Base-by-base conservation (phyloP, 2,888 invertebrate genomes). In the Cynaeus angustus region DNA sequence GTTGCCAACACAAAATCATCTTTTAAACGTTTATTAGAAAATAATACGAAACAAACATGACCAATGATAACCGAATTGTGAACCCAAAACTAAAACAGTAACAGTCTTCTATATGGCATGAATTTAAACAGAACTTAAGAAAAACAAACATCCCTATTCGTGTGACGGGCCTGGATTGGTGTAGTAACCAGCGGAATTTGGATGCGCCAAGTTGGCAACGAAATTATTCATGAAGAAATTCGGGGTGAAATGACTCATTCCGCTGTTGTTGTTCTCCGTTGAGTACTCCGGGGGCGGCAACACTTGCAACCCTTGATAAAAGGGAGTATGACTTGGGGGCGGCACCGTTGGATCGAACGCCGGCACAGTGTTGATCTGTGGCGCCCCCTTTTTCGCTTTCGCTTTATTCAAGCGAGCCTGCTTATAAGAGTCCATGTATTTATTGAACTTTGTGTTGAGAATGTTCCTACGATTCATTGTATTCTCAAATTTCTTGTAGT, bases 401-500 rank as follows among this genome's bases (percentile, higher is more conserved):
- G 50, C 45, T 26, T 48, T 62, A 6, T 46, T 14, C 9, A 43
- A 37, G 4, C 56, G 46, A 6, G 55, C 41, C 41, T 71, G 67
- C 46, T 52, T 67, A 38, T 58, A 71, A 10, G 67, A 52, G 37
- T 71, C 71, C 50, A 71, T 67, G 41, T 67, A 71, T 16, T 64
- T 67, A 43, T 67, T 71, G 6, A 71, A 67, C 37, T 67, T 71
- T 3, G 72, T 75, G 66, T 78, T 74, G 12, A 76, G 65, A 4
- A 73, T 65, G 77, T 86, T 88, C 30, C 86, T 83, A 62, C 84
- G 77, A 75, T 85, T 85, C 83, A 84, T 85, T 41, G 80, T 79
- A 33, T 78, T 77, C 70, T 84, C 85, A 70, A 83, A 85, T 37
- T 79, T 76, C 41, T 80, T 80, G 70, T 83, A 78, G 5, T 28